Conservation (phyloP, 2,888 invertebrate species). For the Camptogramma bilineatum region DNA sequence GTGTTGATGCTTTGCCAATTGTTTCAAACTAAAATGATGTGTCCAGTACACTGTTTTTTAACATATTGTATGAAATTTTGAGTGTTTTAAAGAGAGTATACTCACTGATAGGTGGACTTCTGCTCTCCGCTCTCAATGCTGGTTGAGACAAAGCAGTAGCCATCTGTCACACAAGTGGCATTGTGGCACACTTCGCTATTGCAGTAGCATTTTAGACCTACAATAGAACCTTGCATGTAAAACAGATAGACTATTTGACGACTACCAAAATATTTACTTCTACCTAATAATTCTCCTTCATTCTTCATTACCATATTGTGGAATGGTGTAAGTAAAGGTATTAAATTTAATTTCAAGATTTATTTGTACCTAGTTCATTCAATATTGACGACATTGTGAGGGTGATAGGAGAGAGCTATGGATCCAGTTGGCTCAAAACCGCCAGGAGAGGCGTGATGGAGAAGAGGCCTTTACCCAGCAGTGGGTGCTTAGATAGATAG, state of each 20-base stretch:
- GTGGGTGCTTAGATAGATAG: too few relatives aligned
- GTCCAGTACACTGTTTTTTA: neutral
- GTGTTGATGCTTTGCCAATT: constrained; percentile 77
- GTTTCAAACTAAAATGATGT: neutral
- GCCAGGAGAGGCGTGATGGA: too few relatives aligned
- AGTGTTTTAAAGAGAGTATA: constrained; percentile 41
- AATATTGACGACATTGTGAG: too few relatives aligned
- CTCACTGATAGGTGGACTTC: constrained; percentile 92
- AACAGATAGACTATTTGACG: neutral
- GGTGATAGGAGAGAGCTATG: too few relatives aligned
- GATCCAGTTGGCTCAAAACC: too few relatives aligned
- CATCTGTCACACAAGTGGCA: constrained; percentile 94
- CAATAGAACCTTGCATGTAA: constrained; percentile 25
- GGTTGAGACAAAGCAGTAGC: constrained; percentile 94
- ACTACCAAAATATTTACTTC: neutral
- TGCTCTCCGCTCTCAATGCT: constrained; percentile 86
- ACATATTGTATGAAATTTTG: neutral
- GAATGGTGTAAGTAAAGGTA: too few relatives aligned
- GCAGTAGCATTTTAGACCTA: constrained; percentile 94
- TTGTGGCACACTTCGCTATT: constrained; percentile 92
- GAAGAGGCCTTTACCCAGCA: too few relatives aligned
- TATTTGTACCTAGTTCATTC: too few relatives aligned
- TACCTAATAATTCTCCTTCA: too few relatives aligned
- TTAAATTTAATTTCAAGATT: too few relatives aligned
- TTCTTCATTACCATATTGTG: too few relatives aligned